Evolutionary conservation across 2,888 invertebrate species (phyloP).

Genomic region (Cantharis flavilabris): DNA sequence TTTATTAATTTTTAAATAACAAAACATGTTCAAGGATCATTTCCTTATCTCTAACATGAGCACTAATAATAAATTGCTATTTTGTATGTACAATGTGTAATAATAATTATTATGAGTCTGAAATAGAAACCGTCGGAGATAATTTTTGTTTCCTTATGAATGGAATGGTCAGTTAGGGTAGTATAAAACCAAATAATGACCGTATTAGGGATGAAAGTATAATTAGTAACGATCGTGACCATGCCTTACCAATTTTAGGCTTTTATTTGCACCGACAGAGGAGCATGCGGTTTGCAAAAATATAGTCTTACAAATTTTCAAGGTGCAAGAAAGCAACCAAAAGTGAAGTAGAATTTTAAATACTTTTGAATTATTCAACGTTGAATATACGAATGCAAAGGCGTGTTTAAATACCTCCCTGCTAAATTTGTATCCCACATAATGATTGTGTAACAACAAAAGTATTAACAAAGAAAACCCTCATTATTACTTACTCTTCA

Average conservation of each 20-base stretch:
- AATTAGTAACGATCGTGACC: conserved; percentile 21
- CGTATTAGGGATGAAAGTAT: conserved; percentile 16
- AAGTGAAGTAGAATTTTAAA: background rate
- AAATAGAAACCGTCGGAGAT: background rate
- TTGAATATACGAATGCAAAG: background rate
- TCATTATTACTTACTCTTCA: background rate
- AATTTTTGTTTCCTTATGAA: background rate
- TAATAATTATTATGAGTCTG: background rate
- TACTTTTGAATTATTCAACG: background rate
- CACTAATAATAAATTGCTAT: background rate
- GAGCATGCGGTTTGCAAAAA: conserved; percentile 8
- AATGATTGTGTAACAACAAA: background rate
- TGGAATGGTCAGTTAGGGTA: background rate
- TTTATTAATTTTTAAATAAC: background rate
- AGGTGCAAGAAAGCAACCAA: background rate
- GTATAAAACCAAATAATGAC: conserved; percentile 9
- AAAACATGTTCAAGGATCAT: background rate
- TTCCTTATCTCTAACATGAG: background rate
- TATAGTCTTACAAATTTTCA: conserved; percentile 9
- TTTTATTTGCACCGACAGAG: conserved; percentile 13
- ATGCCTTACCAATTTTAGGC: conserved; percentile 11
- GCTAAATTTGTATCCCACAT: background rate
- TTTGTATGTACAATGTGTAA: background rate
- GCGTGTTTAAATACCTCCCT: background rate
- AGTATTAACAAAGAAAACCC: background rate